Evolutionary conservation across 1,140 invertebrate genomes (phyloP), one percentile per base, ranked within the genome.

Genomic region (fruit fly (Drosophila melanogaster)): DNA sequence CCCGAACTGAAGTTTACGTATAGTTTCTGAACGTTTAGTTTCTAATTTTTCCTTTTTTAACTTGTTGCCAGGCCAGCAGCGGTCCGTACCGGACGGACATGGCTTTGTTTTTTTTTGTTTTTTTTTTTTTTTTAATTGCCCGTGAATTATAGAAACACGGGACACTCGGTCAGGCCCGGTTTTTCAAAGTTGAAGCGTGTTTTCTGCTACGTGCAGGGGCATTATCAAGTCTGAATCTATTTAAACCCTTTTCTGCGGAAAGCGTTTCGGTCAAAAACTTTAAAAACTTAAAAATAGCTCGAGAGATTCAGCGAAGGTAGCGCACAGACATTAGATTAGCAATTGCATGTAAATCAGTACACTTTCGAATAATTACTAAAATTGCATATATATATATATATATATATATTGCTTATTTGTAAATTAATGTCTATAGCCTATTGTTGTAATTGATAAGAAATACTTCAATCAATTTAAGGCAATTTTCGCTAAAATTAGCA

Each of bases 81-180:
- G 26, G n/a, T 4, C 47, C 14, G 22, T 6, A n/a, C 24, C 12
- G 14, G n/a, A 41, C 40, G 6, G n/a, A 22, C 19, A 22, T 2
- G 14, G 14, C 49, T 65, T 46, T 64, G 46, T 59, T 51, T 22
- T 35, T 46, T 43, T 65, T 46, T 64, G 37, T 51, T 50, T 33
- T 24, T 46, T 43, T 19, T 15, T 15, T 53, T 57, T 46, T 74
- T 81, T 86, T 86, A 85, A 85, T 85, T 85, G 83, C 75, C 77
- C 84, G 81, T 80, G 81, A 85, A 85, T 81, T 85, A 81, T 85
- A 78, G 57, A 81, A 85, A 81, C 81, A 78, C 81, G 81, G 77
- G 46, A 44, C 61, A 54, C 56, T 60, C 47, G 22, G 11, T 37
- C 54, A 59, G 71, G 61, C 50, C 70, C 54, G 72, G 59, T 61